Conservation (phyloP, 2,797 vertebrate genomes). For the Phoxinus dragarum region DNA sequence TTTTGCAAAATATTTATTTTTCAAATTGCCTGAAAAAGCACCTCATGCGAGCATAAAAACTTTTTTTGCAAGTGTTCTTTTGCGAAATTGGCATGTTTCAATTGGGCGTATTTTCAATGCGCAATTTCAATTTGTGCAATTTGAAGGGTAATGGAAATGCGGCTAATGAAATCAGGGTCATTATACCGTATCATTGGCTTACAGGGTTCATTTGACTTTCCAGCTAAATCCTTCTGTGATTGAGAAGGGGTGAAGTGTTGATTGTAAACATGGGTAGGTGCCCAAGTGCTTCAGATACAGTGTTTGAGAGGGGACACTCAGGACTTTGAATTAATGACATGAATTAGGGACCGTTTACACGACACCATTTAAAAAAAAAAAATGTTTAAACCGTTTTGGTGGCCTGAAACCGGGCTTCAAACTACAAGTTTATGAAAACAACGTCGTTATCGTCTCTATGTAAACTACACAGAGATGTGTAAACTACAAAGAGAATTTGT, state of each 20-base stretch:
- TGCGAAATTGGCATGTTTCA: too few relatives aligned
- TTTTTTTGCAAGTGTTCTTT: too few relatives aligned
- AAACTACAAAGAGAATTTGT: neutral
- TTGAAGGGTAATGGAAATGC: too few relatives aligned
- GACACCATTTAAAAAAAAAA: too few relatives aligned
- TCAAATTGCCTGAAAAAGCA: too few relatives aligned
- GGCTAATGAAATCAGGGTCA: neutral
- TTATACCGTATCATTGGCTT: constrained; percentile 1
- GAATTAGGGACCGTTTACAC: constrained; percentile 26
- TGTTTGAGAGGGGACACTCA: constrained; percentile 29
- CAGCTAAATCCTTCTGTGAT: neutral
- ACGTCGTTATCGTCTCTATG: neutral
- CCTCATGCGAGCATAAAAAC: too few relatives aligned
- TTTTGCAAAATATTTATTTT: too few relatives aligned
- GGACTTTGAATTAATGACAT: constrained; percentile 52
- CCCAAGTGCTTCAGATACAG: neutral
- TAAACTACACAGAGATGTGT: too few relatives aligned
- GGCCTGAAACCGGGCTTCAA: neutral
- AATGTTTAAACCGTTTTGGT: too few relatives aligned
- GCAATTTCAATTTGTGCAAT: too few relatives aligned
- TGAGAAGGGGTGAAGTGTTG: constrained; percentile 4
- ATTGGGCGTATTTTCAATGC: too few relatives aligned
- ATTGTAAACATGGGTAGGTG: constrained; percentile 4
- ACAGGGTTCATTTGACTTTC: neutral
- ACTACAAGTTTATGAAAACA: neutral